Evolutionary conservation across 2,113 vertebrate genomes (phyloP), one percentile per base, ranked within the genome.

Genomic region (Dipodomys ordii): DNA sequence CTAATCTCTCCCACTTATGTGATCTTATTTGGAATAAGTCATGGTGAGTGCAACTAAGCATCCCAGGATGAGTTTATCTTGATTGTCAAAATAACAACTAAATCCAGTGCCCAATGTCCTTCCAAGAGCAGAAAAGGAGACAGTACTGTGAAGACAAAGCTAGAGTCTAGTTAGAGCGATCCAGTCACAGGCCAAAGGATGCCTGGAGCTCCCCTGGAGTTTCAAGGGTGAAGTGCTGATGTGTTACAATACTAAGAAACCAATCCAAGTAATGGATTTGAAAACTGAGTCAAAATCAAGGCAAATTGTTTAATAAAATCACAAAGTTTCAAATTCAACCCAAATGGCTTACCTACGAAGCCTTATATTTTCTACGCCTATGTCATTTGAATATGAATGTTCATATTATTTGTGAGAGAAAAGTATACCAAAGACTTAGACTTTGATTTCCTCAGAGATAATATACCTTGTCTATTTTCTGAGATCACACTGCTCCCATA

Each of bases 391-490:
- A 78, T 23, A 68, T 32, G 27, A 53, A 30, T 23, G 53, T 83
- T 83, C 72, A 30, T 46, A 23, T 71, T 72, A 57, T 68, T 72
- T 18, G 20, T 90, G 83, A 91, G 79, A 46, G 15, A 62, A 28
- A 85, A 39, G 87, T 60, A 6, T n/a, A 22, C 23, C n/a, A 44
- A 35, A 89, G 74, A 85, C n/a, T 62, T 79, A 22, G 79, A 44
- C 83, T 94, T 88, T 85, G 44, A 77, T 88, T 88, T 88, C 90
- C 67, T 71, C 32, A 62, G 49, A 88, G 85, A 86, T 68, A 77
- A 90, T 68, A 88, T 82, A 86, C 69, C 46, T 79, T 87, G 16
- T 91, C 53, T 78, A 62, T 91, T 91, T 88, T 71, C 83, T 83
- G 80, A 93, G 82, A 94, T 65, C 16, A 23, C 44, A 81, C 15